A percentile compares a stretch with the other conserved stretches of the same genome.
Conservation (phyloP, 2,888 invertebrate genomes). For the Agriotes lineatus region DNA sequence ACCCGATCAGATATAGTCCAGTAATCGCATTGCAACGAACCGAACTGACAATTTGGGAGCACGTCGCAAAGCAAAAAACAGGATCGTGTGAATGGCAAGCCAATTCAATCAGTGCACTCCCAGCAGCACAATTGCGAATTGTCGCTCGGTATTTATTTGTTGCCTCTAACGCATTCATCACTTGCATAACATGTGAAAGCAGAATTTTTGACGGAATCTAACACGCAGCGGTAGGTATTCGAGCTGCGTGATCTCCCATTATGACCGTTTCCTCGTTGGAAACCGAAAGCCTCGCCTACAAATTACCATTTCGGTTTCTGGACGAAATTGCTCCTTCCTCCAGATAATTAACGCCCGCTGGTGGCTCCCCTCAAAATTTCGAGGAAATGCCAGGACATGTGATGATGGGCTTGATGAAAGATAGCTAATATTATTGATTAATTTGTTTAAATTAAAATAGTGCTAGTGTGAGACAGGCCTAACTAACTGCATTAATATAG, state of each 20-base stretch:
- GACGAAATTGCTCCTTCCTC: not conserved
- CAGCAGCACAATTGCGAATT: not conserved
- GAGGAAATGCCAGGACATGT: too few relatives aligned
- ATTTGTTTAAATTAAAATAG: too few relatives aligned
- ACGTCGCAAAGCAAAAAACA: constrained; percentile 1
- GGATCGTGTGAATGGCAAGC: not conserved
- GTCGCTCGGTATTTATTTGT: not conserved
- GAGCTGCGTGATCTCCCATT: not conserved
- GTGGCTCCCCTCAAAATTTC: too few relatives aligned
- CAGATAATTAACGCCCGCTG: too few relatives aligned
- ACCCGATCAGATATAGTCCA: too few relatives aligned
- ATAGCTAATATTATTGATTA: too few relatives aligned
- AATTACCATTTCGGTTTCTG: not conserved
- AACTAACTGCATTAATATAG: too few relatives aligned
- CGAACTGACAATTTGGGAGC: too few relatives aligned
- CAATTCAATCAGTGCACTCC: not conserved
- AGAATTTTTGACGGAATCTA: constrained; percentile 16
- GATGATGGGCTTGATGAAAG: too few relatives aligned
- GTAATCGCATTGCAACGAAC: too few relatives aligned
- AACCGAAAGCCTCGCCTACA: not conserved
- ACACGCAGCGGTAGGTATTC: constrained; percentile 2
- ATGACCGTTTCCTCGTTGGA: not conserved
- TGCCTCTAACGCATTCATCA: not conserved
- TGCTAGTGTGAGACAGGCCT: too few relatives aligned
- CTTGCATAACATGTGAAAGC: constrained; percentile 15